These are phyloP conservation scores for Deroplatys truncata DNA, from an alignment of 2,888 invertebrate genomes.

Conservation along the genomic window DNA sequence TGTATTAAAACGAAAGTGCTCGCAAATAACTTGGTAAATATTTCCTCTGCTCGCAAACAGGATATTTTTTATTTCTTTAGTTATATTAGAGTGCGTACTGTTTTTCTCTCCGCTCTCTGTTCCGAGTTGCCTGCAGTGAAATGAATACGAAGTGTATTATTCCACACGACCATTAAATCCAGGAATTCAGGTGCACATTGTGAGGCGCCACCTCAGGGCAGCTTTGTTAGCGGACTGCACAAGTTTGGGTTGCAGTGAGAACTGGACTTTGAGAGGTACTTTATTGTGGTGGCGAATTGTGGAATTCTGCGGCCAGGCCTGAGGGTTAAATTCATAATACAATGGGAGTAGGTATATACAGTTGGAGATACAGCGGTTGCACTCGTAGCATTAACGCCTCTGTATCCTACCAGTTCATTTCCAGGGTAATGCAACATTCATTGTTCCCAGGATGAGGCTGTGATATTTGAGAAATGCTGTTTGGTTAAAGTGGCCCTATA, in stretches of 20 bases:
- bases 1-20: too few relatives aligned
- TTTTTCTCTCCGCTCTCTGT: neutral
- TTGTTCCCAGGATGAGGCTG: neutral
- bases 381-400: neutral
- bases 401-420: neutral
- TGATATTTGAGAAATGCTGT: too few relatives aligned
- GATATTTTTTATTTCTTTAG: neutral
- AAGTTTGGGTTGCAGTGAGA: neutral
- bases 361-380: neutral
- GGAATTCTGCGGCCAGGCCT: too few relatives aligned
- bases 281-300: neutral
- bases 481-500: too few relatives aligned
- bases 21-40: too few relatives aligned
- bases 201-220: neutral
- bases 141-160: neutral
- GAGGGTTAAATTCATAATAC: neutral
- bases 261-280: neutral
- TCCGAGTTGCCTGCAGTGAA: neutral
- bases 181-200: neutral
- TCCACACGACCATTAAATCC: neutral
- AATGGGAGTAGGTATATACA: neutral
- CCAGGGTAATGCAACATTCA: neutral
- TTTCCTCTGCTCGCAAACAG: too few relatives aligned
- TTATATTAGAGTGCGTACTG: neutral
- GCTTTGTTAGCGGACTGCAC: neutral